Base-by-base conservation (phyloP, 2,888 invertebrate genomes). In the Aspidiotus rigidus region DNA sequence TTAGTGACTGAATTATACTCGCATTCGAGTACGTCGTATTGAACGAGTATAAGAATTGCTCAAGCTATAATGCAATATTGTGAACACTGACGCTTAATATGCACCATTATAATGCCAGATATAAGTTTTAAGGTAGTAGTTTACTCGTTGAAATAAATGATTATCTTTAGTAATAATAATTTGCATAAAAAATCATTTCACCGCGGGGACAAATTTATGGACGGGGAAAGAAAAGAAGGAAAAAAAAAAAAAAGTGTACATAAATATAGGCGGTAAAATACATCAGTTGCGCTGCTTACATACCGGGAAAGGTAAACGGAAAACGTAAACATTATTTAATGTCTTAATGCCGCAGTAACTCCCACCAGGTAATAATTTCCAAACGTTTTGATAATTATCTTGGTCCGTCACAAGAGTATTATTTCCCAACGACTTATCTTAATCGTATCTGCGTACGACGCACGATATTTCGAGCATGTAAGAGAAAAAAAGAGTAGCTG, bases 321-420 rank as follows among this genome's bases (percentile, higher is more conserved):
- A 57, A 64, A 59, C 42, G 57, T 66, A 66, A 57, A 66, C 66
- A 66, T 66, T 57, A 66, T 66, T 66, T 64, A 64, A 64, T 64
- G 64, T 64, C 57, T 57, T 66, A 66, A 66, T 66, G 66, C 57
- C 59, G 57, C 44, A 40, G 13, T 59, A 44, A 66, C 66, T 66
- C 66, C 66, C 66, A 66, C 66, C 17, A 66, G 66, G 59, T 57
- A 42, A 57, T 66, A 66, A 66, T 56, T 66, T 66, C 17, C 56
- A n/a, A 59, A 57, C 66, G 41, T 59, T 66, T 66, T 66, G 66
- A 66, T 66, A 66, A 66, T 66, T 66, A 66, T 66, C 66, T 66
- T 16, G 17, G 41, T n/a, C 56, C 57, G 66, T 57, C 66, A 42
- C 66, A 42, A 13, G 39, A 55, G 64, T 42, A 64, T 64, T 64